A percentile compares a stretch with the other conserved stretches of the same genome.
phyloP scores from a whole-genome alignment of 2,888 invertebrate species.

The Leistus spinibarbis region DNA sequence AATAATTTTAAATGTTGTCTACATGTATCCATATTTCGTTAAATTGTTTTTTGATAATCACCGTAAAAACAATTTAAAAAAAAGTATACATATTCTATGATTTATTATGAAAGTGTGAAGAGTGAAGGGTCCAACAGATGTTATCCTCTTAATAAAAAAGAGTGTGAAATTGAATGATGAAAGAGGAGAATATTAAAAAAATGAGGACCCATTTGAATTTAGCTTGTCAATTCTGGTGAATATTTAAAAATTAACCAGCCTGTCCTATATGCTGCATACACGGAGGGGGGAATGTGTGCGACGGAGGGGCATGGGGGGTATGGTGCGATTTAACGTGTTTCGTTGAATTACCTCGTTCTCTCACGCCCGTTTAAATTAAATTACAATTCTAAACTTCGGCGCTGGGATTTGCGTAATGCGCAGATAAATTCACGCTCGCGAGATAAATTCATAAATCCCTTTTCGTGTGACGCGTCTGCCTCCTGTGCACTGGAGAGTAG shows the following conservation, averaged over 20 bases:
- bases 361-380: slow-evolving; percentile 31
- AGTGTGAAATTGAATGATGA: no score
- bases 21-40: no score
- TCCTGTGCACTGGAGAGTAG: neutral
- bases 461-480: slow-evolving; percentile 1
- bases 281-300: neutral
- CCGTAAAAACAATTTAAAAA: no score
- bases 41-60: no score
- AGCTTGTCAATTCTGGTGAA: neutral
- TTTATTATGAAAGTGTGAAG: no score
- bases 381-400: slow-evolving; percentile 34
- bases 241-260: neutral
- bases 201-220: neutral
- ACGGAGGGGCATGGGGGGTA: neutral
- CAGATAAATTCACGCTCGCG: slow-evolving; percentile 27
- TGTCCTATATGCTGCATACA: neutral
- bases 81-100: no score
- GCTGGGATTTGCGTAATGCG: slow-evolving; percentile 35
- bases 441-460: slow-evolving; percentile 36
- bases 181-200: neutral
- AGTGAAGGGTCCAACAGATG: no score
- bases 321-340: slow-evolving; percentile 5
- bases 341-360: slow-evolving; percentile 9
- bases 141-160: no score
- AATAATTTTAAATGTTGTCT: no score